Base-by-base conservation (phyloP, 2,888 invertebrate species). In the Drosophila barbarae region DNA sequence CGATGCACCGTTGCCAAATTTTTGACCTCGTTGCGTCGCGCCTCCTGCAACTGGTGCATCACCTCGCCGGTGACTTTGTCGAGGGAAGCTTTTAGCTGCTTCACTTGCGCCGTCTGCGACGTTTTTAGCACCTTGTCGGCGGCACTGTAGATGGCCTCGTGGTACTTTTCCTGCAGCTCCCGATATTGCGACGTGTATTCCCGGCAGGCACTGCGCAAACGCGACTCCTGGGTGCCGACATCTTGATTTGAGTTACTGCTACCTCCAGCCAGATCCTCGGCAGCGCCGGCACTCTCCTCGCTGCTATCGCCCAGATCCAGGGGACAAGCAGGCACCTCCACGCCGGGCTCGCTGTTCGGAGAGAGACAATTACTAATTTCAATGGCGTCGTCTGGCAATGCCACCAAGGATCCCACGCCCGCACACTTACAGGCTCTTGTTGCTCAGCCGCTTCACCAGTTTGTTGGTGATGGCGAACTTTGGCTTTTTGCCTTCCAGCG, bases 11-110 rank as follows among this genome's bases (percentile, higher is more conserved):
- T 95, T 26, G 95, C 94, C 66, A 98, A 90, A 50, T 93, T 93
- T 87, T 96, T 97, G 65, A 97, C 95, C 88, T 98, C 97, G 78
- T 95, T 95, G 74, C 96, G 93, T 68, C 96, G 93, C 63, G 94
- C 93, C 60, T 93, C 93, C 78, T 97, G 96, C 75, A 98, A 90
- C 85, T 94, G 93, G 81, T 95, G 93, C 92, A 96, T 93, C 50
- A 96, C 92, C 73, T 94, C 94, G 32, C 91, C 92, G 2, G 93
- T 93, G 78, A 94, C 94, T 69, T 93, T 91, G 74, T 95, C 94
- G 72, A 94, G 90, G 57, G 93, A 91, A 5, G 91, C 93, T 80
- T 93, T 92, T 49, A 97, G 91, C 60, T 93, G 91, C 88, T 96
- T 96, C 89, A 95, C 91, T 90, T 97, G 96, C 76, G 92, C 93